phyloP scores from a whole-genome alignment of 2,888 invertebrate species.

The Laothoe populi region DNA sequence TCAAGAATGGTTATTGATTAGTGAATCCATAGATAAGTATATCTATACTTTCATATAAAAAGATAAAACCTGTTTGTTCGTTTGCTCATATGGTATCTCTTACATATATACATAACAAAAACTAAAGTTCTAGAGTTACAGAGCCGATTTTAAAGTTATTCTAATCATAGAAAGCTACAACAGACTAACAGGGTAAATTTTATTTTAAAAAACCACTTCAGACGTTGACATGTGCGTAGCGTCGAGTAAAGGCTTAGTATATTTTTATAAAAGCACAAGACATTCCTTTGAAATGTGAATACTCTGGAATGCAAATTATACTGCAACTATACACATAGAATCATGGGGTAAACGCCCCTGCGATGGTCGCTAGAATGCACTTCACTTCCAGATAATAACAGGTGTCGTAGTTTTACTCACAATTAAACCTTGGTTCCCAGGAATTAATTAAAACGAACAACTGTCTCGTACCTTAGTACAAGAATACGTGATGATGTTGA shows the following conservation, averaged over 20 bases:
- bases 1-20: too few species aligned
- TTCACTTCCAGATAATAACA: slow-evolving; percentile 71
- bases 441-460: slow-evolving; percentile 65
- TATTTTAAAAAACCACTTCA: too few species aligned
- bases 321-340: slow-evolving; percentile 56
- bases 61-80: too few species aligned
- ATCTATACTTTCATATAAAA: too few species aligned
- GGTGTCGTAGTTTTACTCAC: slow-evolving; percentile 49
- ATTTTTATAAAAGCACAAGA: slow-evolving; percentile 25
- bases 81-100: too few species aligned
- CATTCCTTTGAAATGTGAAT: slow-evolving; percentile 44
- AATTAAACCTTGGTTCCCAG: slow-evolving; percentile 68
- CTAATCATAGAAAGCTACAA: too few species aligned
- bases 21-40: too few species aligned
- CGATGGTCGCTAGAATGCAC: slow-evolving; percentile 53
- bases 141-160: too few species aligned
- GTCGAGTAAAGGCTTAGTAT: not conserved
- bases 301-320: slow-evolving; percentile 59
- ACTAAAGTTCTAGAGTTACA: too few species aligned
- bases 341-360: slow-evolving; percentile 65
- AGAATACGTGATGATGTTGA: slow-evolving; percentile 33
- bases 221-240: too few species aligned
- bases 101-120: too few species aligned
- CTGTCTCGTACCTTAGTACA: slow-evolving; percentile 49
- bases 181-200: too few species aligned